phyloP scores from a whole-genome alignment of 2,888 invertebrate genomes.

The Protula sp. region DNA sequence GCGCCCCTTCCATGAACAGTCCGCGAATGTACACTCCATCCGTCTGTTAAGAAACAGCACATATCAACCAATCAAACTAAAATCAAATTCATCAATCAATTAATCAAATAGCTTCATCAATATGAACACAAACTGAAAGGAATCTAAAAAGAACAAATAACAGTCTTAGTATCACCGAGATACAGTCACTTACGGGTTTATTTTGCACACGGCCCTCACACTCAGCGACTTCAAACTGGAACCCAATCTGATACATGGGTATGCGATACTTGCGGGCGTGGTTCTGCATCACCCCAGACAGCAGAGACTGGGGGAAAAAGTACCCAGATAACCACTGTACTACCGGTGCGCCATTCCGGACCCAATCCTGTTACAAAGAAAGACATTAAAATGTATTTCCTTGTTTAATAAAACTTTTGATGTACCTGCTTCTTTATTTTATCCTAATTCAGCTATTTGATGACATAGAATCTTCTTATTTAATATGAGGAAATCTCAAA shows the following conservation, averaged over 20 bases:
- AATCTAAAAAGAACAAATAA: no score
- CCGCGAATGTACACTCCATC: conserved; percentile 50
- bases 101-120: no score
- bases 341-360: conserved; percentile 43
- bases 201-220: conserved; percentile 34
- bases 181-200: conserved; percentile 48
- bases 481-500: no score
- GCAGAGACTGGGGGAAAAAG: conserved; percentile 54
- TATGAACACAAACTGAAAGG: no score
- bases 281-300: conserved; percentile 51
- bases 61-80: no score
- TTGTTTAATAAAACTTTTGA: no score
- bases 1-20: conserved; percentile 50
- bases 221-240: conserved; percentile 45
- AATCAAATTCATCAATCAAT: no score
- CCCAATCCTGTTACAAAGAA: conserved; percentile 40
- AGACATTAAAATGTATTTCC: not conserved
- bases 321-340: conserved; percentile 56
- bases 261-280: conserved; percentile 47
- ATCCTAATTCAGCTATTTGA: no score
- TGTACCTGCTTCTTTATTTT: no score
- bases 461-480: no score
- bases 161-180: no score
- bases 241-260: conserved; percentile 50
- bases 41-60: conserved; percentile 30